Evolutionary conservation across 2,888 invertebrate genomes (phyloP).

Genomic region (Anthophora plumipes): DNA sequence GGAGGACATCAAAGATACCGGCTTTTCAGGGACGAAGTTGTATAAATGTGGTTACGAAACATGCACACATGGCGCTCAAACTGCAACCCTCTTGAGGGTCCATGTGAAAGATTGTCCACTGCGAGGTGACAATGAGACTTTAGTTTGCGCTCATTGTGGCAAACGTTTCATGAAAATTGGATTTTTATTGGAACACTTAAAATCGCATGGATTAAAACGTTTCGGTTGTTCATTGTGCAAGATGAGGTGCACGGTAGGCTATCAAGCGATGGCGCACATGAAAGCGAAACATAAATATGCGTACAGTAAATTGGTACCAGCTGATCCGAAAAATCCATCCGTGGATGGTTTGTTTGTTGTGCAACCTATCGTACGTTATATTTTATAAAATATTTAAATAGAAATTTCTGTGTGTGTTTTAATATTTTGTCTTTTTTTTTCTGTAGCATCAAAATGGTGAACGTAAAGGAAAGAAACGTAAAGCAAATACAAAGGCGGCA

Average conservation of each 20-base stretch:
- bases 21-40: conserved; percentile 84
- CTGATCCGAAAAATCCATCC: conserved; percentile 85
- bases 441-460: conserved; percentile 49
- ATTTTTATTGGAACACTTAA: conserved; percentile 87
- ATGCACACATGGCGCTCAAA: conserved; percentile 83
- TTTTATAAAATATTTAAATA: not conserved
- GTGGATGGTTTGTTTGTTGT: conserved; percentile 86
- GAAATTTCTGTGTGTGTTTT: not conserved
- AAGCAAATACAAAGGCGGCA: conserved; percentile 58
- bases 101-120: conserved; percentile 84
- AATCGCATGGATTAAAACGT: conserved; percentile 86
- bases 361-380: conserved; percentile 81
- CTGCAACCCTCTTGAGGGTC: conserved; percentile 80
- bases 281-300: conserved; percentile 85
- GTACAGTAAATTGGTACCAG: conserved; percentile 83
- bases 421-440: not conserved
- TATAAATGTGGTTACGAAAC: conserved; percentile 85
- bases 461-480: conserved; percentile 74
- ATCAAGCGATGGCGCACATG: conserved; percentile 85
- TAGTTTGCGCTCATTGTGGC: conserved; percentile 84
- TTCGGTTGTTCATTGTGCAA: conserved; percentile 88
- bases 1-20: conserved; percentile 81
- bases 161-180: conserved; percentile 84
- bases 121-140: conserved; percentile 68
- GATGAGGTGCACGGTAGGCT: conserved; percentile 77